Evolutionary conservation across 2,888 invertebrate species (phyloP).

Genomic region (Drosophila eohydei): DNA sequence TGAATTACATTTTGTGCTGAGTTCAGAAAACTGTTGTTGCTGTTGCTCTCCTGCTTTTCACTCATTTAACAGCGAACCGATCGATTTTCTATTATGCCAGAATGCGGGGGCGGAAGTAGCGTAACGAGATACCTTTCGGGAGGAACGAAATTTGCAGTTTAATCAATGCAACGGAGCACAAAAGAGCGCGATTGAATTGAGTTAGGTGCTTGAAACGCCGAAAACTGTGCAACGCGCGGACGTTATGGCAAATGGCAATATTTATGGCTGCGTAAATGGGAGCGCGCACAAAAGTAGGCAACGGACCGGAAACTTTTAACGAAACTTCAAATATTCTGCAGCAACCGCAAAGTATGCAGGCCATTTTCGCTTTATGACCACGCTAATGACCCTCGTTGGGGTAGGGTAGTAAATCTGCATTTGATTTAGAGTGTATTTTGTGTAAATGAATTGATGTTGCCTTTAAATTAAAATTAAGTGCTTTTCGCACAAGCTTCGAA

Average conservation of each 20-base stretch:
- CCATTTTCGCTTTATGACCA: neutral
- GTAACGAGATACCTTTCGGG: neutral
- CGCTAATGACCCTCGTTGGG: slow-evolving; percentile 20
- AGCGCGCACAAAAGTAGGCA: slow-evolving; percentile 17
- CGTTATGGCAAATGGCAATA: slow-evolving; percentile 21
- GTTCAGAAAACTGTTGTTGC: neutral
- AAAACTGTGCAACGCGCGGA: slow-evolving; percentile 10
- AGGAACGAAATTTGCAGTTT: neutral
- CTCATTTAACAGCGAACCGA: neutral
- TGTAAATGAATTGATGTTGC: slow-evolving; percentile 30
- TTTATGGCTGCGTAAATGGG: slow-evolving; percentile 19
- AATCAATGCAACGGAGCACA: slow-evolving; percentile 5
- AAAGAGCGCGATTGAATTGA: slow-evolving; percentile 3
- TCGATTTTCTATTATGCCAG: neutral
- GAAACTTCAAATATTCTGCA: slow-evolving; percentile 5
- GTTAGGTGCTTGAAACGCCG: slow-evolving; percentile 12
- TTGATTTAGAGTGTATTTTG: slow-evolving; percentile 28
- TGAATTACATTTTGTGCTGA: neutral
- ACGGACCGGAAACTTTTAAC: slow-evolving; percentile 13
- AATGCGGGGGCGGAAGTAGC: neutral
- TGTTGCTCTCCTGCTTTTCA: neutral
- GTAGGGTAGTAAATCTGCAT: slow-evolving; percentile 12
- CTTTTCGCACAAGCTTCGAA: neutral
- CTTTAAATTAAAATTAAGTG: slow-evolving; percentile 16
- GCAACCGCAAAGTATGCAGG: slow-evolving; percentile 28